A percentile compares a stretch with the other conserved stretches of the same genome.
Evolutionary conservation across 2,888 invertebrate species (phyloP).

Genomic region (Cataglyphis rosenhaueri): DNA sequence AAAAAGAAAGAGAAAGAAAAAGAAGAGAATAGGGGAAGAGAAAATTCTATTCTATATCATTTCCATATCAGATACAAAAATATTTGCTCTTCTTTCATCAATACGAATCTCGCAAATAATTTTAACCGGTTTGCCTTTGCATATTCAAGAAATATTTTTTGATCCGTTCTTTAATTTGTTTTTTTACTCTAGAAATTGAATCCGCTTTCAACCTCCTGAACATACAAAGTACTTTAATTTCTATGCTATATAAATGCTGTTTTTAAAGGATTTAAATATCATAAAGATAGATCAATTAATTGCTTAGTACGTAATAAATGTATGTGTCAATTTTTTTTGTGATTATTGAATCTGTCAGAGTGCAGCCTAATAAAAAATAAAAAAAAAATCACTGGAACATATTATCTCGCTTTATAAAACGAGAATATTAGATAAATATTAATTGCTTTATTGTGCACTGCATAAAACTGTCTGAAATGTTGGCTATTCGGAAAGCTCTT

Average conservation of each 20-base stretch:
- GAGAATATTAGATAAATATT: conserved; percentile 49
- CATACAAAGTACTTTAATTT: neutral
- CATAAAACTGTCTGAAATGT: conserved; percentile 51
- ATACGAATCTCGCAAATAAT: neutral
- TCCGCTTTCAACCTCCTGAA: neutral
- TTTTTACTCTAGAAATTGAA: neutral
- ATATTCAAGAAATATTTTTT: neutral
- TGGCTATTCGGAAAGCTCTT: conserved; percentile 57
- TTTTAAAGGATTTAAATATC: neutral
- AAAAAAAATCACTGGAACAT: neutral
- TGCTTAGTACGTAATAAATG: neutral
- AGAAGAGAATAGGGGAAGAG: neutral
- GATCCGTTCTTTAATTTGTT: neutral
- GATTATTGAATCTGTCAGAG: neutral
- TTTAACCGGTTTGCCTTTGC: neutral
- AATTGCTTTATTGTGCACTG: conserved; percentile 60
- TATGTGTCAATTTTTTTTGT: neutral
- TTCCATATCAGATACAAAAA: neutral
- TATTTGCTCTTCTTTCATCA: neutral
- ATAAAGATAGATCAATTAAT: conserved; percentile 3
- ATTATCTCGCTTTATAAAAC: conserved; percentile 51
- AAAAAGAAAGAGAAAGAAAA: neutral
- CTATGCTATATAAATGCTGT: neutral
- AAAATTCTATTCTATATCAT: neutral
- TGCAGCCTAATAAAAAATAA: neutral